Conservation (phyloP, 1,140 invertebrate genomes). For the Micrasema longulum region DNA sequence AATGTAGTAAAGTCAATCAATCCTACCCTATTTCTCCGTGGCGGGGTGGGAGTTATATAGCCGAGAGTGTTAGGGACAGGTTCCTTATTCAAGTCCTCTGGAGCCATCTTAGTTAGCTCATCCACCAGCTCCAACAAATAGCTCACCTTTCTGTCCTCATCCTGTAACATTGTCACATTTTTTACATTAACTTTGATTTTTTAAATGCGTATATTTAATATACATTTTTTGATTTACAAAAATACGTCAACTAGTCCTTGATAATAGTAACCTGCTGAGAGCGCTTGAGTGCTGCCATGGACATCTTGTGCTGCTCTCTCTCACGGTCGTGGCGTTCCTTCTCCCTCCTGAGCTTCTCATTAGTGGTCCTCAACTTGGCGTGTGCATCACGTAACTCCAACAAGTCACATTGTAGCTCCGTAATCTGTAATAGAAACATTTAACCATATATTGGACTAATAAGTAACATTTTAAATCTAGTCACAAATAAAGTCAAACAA, state of each 20-base stretch:
- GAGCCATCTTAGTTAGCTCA: constrained; percentile 78
- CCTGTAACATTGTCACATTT: constrained; percentile 58
- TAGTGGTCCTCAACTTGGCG: constrained; percentile 91
- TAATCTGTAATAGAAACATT: constrained; percentile 58
- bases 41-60: constrained; percentile 63
- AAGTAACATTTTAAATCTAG: no score
- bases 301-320: constrained; percentile 71
- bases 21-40: constrained; percentile 64
- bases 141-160: constrained; percentile 76
- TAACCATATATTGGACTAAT: no score
- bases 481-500: no score
- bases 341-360: constrained; percentile 89
- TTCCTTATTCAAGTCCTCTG: constrained; percentile 60
- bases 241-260: not conserved
- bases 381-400: constrained; percentile 90
- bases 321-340: constrained; percentile 88
- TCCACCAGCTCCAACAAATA: constrained; percentile 82
- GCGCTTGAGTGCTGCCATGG: constrained; percentile 63
- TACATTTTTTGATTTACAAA: constrained; percentile 16
- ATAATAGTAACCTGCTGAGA: constrained; percentile 61
- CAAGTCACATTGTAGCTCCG: constrained; percentile 87
- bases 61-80: constrained; percentile 45
- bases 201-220: not conserved
- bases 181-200: no score
- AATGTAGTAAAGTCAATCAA: constrained; percentile 2